Evolutionary conservation across 2,113 vertebrate species (phyloP).

Genomic region (Coracopsis vasa): DNA sequence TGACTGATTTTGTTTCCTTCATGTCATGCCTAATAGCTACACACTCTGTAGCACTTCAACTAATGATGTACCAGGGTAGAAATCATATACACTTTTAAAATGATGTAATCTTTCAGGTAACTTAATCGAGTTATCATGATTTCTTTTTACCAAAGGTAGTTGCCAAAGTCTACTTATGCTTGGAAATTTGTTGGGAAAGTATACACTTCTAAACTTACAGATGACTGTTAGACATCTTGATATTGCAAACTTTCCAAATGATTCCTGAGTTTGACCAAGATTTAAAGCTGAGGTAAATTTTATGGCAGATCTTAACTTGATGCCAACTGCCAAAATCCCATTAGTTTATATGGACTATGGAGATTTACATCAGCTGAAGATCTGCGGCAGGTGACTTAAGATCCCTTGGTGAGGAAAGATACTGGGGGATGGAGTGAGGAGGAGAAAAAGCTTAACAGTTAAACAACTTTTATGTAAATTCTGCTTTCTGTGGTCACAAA

Average conservation of each 20-base stretch:
- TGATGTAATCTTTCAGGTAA: neutral
- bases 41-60: neutral
- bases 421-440: neutral
- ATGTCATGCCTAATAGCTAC: neutral
- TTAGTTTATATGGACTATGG: neutral
- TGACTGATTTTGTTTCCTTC: slow-evolving; percentile 20
- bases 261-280: neutral
- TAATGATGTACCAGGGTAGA: neutral
- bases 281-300: neutral
- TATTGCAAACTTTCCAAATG: neutral
- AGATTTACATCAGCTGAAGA: neutral
- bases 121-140: neutral
- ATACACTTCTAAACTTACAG: neutral
- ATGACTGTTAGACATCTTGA: neutral
- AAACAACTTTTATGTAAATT: neutral
- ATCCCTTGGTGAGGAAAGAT: neutral
- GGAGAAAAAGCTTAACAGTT: neutral
- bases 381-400: neutral
- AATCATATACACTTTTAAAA: neutral
- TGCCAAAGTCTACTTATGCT: neutral
- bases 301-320: neutral
- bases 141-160: neutral
- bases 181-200: neutral
- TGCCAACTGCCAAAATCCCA: neutral
- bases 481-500: neutral